These are phyloP conservation scores for Loris lydekkerianus DNA, from an alignment of 2,797 vertebrate species.

Conservation along the genomic window DNA sequence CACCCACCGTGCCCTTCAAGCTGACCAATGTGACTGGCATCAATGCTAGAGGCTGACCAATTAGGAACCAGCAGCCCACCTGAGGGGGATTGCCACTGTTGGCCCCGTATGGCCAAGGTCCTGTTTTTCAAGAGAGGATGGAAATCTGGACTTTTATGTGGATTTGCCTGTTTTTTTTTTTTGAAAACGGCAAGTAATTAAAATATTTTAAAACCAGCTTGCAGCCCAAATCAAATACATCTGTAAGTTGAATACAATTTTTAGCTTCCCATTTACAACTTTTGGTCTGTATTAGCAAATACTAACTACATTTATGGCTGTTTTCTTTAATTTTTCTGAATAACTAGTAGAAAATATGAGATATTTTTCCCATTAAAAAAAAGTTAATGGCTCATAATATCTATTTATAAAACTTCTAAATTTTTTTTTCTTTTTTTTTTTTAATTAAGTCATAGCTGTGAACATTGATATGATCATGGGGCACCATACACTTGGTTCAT, in stretches of 20 bases:
- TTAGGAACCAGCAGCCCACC: neutral
- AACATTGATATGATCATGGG: too few species aligned
- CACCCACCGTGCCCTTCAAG: neutral
- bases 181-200: neutral
- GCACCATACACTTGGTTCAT: too few species aligned
- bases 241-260: neutral
- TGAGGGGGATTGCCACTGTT: neutral
- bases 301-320: neutral
- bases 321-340: slow-evolving; percentile 23
- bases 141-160: neutral
- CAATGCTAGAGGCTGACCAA: neutral
- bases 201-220: slow-evolving; percentile 3
- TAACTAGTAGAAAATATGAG: slow-evolving; percentile 29
- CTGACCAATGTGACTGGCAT: neutral
- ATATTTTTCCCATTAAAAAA: neutral
- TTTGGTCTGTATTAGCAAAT: neutral
- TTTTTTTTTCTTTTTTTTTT: neutral
- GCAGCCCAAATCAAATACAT: neutral
- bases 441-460: too few species aligned
- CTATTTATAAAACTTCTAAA: slow-evolving; percentile 6
- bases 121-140: neutral
- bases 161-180: neutral
- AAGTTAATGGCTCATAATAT: neutral
- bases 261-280: neutral
- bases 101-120: neutral